Evolutionary conservation across 1,140 invertebrate species (phyloP), one percentile per base, ranked within the genome.

Genomic region (Ephestia elutella): DNA sequence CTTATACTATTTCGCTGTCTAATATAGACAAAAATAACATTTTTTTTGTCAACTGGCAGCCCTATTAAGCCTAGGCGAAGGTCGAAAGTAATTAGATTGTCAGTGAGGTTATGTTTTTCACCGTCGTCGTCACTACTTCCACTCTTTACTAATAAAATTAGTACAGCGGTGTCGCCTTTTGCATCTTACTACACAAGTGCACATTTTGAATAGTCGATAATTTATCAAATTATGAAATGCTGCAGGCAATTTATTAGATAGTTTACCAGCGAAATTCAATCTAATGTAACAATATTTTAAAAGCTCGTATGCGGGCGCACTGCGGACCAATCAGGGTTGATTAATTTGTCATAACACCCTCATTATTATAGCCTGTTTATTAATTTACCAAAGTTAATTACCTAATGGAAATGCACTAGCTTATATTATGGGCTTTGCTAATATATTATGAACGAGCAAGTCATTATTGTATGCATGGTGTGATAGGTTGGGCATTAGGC

Each of bases 351-450:
- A 74, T 82, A 82, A 86, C 76, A 79, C 69, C 62, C 73, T 70
- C 74, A 73, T 78, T 82, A 80, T 81, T 82, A 80, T 78, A 76
- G 65, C 71, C 74, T 73, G 73, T 82, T 78, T 78, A 82, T 86
- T 86, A 84, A 82, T 82, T 79, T 77, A 73, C 70, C 66, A 67
- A 80, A 82, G 77, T 82, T 77, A 81, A 86, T 86, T 82, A 60
- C 59, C 54, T 56, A 84, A 72, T 72, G 65, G 62, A 68, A 73
- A 68, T 73, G 65, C 68, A 68, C 60, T 62, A 76, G 73, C 30
- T 61, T 65, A 62, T 66, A 60, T 49, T 62, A 21, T 21, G 38
- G 38, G 38, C 38, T 2, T 44, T 44, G 38, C 38, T 44, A 15
- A 44, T 44, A 44, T 44, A 15, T 44, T 44, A 44, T 44, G 38